Evolutionary conservation across 1,140 invertebrate species (phyloP), one percentile per base, ranked within the genome.

Genomic region (Streblospio benedicti): DNA sequence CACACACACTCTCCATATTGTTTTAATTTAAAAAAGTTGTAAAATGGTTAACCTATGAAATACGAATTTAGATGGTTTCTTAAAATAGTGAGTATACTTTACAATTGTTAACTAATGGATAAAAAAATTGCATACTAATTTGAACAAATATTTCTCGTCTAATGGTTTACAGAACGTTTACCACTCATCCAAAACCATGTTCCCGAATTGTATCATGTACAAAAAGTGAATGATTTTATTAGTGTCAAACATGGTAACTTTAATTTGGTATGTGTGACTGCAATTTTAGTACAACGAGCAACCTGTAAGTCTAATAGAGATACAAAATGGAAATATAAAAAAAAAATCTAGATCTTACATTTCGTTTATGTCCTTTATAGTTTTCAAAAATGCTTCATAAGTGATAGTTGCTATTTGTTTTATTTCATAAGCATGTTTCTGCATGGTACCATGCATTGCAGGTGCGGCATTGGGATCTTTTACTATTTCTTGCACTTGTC

Each of bases 301-400:
- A 45, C 20, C 20, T 45, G 4, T 0, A 45, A 20, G 4, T 45
- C 20, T 4, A 20, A 5, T 18, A 14, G 20, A 56, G 57, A 53
- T 60, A 31, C 55, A 50, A 59, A 28, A 51, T 33, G 35, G 12
- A 57, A 41, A 49, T 28, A 31, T 47, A 33, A 32, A 30, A 57
- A n/a, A 35, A 20, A 45, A 33, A 3, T 33, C 32, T 57, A 35
- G 12, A n/a, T 47, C 74, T 76, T 75, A 81, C 81, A 81, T 69
- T 60, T 65, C 61, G 70, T 83, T 83, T 9, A 83, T 60, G 63
- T 82, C 74, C 32, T 69, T 67, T 16, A 83, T 63, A 61, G 77
- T 75, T 44, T 76, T 61, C 51, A 77, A 67, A 58, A 83, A 81
- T n/a, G 82, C 77, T 32, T 81, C 77, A 69, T 83, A 82, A 2